Evolutionary conservation across 2,797 vertebrate species (phyloP).

Genomic region (Tragelaphus oryx): DNA sequence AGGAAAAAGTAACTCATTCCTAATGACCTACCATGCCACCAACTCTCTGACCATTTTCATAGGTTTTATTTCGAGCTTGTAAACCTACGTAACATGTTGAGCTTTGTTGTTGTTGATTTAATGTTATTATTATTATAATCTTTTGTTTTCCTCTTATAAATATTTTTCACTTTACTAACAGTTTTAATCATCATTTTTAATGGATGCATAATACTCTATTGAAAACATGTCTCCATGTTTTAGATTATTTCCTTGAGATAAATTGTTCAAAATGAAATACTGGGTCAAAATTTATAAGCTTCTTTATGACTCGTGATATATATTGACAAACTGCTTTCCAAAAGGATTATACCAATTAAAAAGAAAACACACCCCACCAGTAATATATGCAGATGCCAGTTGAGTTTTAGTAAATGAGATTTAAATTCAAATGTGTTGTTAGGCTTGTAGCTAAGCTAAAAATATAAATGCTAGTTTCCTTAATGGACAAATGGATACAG

Average conservation of each 20-base stretch:
- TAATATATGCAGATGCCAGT: not conserved
- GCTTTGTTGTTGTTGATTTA: not conserved
- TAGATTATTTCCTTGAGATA: not conserved
- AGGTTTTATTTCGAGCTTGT: not conserved
- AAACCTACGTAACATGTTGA: not conserved
- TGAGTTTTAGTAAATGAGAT: not conserved
- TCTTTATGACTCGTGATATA: not conserved
- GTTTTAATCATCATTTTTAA: conserved; percentile 3
- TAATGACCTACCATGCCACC: not conserved
- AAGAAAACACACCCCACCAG: not conserved
- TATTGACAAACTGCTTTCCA: not conserved
- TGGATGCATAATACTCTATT: not conserved
- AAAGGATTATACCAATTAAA: not conserved
- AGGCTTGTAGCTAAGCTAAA: not conserved
- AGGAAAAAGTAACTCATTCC: not conserved
- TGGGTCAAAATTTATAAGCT: not conserved
- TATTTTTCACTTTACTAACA: not conserved
- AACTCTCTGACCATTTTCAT: not conserved
- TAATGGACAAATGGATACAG: not conserved
- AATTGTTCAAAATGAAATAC: not conserved
- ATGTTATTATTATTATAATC: not conserved
- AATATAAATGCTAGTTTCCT: not conserved
- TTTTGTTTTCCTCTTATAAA: not conserved
- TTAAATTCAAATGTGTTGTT: not conserved
- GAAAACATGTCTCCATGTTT: not conserved